These are phyloP conservation scores for Cirrhinus molitorella DNA, from an alignment of 2,797 vertebrate genomes.

Conservation along the genomic window DNA sequence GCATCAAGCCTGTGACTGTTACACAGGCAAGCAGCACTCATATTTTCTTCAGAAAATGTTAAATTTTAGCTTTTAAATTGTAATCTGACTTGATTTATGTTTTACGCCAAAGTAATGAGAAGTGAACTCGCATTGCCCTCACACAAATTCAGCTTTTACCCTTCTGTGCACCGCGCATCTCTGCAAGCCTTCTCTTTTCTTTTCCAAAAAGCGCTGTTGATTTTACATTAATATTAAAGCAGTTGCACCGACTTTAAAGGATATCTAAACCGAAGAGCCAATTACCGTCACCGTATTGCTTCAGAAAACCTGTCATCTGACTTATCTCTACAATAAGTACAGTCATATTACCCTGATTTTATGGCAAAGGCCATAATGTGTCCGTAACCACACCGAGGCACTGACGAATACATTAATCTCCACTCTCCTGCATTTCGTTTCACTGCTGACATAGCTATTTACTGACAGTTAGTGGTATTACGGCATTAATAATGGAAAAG, in stretches of 20 bases:
- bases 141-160: conserved; percentile 33
- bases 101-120: conserved; percentile 14
- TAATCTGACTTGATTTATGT: conserved; percentile 18
- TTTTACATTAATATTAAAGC: conserved; percentile 47
- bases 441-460: conserved; percentile 81
- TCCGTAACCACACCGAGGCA: conserved; percentile 13
- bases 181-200: conserved; percentile 31
- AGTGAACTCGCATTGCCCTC: conserved; percentile 27
- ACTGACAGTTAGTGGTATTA: conserved; percentile 81
- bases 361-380: conserved; percentile 36
- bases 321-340: conserved; percentile 38
- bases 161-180: conserved; percentile 19
- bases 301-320: conserved; percentile 42
- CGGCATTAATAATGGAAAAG: conserved; percentile 84
- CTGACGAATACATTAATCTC: conserved; percentile 48
- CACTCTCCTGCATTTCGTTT: conserved; percentile 65
- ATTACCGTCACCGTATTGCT: conserved; percentile 46
- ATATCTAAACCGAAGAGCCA: conserved; percentile 49
- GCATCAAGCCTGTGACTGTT: background rate
- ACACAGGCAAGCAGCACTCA: background rate
- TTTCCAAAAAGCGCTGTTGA: conserved; percentile 32
- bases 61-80: background rate
- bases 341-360: conserved; percentile 37
- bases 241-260: conserved; percentile 39
- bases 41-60: conserved; percentile 1